These are phyloP conservation scores for Kryptolebias marmoratus DNA, from an alignment of 2,113 vertebrate genomes.

Conservation along the genomic window DNA sequence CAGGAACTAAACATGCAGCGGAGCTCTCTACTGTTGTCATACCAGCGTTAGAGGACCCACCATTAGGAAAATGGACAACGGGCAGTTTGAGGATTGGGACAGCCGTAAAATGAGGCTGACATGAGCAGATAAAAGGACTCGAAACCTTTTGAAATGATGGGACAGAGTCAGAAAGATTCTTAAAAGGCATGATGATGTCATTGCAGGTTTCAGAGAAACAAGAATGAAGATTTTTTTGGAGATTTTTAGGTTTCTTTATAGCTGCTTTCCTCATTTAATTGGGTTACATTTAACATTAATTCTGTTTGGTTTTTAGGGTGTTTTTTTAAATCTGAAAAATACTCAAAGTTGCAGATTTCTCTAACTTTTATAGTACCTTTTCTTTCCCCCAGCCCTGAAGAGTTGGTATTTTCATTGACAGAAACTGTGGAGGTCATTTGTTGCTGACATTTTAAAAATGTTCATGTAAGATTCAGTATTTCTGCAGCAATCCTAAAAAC, in stretches of 20 bases:
- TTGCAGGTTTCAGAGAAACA: not conserved
- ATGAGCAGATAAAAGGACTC: not conserved
- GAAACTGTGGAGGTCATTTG: not conserved
- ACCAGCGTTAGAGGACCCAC: not conserved
- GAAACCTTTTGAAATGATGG: not conserved
- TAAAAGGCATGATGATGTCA: conserved; percentile 33
- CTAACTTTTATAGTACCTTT: no score
- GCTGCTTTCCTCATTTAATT: not conserved
- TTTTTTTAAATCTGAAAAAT: no score
- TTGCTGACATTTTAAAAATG: conserved; percentile 45
- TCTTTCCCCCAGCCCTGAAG: no score
- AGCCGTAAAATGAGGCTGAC: conserved; percentile 18
- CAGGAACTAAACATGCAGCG: not conserved
- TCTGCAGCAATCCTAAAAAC: conserved; percentile 5
- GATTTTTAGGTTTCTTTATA: not conserved
- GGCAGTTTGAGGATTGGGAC: conserved; percentile 8
- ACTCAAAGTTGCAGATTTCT: no score
- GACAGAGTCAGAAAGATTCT: conserved; percentile 7
- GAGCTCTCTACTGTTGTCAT: not conserved
- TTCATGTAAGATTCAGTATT: conserved; percentile 16
- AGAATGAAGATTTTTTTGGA: not conserved
- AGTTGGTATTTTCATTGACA: not conserved
- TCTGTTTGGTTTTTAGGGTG: no score
- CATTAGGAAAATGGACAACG: conserved; percentile 6
- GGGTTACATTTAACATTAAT: not conserved